These are phyloP conservation scores for Lepidonotus clava DNA, from an alignment of 2,888 invertebrate genomes.

Conservation along the genomic window DNA sequence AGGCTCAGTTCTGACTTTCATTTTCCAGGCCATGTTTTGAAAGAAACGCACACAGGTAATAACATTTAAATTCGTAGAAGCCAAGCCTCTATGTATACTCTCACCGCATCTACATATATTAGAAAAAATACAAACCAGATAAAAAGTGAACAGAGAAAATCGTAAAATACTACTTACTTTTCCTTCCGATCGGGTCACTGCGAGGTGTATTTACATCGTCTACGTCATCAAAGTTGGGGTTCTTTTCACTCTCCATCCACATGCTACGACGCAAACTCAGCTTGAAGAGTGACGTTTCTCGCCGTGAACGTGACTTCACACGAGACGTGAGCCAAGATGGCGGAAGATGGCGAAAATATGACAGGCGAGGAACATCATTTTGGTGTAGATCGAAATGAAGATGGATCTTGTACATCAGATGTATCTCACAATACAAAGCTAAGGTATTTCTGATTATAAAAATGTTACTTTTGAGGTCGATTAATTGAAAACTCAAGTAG, in stretches of 20 bases:
- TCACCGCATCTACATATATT: background rate
- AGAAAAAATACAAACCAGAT: background rate
- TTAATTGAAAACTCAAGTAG: no score
- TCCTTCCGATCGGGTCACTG: background rate
- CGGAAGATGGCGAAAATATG: background rate
- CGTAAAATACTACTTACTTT: slow-evolving; percentile 15
- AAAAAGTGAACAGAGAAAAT: background rate
- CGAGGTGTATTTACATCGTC: slow-evolving; percentile 40
- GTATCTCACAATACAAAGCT: background rate
- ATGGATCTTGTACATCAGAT: background rate
- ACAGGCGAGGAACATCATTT: background rate
- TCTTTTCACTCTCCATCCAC: no score
- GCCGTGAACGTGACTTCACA: background rate
- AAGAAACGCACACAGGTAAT: no score
- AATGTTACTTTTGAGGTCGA: no score
- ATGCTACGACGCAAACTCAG: no score
- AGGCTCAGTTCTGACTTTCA: no score
- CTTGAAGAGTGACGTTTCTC: background rate
- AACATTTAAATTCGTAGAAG: no score
- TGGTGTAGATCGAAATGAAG: background rate
- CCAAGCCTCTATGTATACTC: no score
- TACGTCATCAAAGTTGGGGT: slow-evolving; percentile 47
- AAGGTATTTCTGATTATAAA: background rate
- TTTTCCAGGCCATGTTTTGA: no score
- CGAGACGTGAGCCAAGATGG: slow-evolving; percentile 18